phyloP scores from a whole-genome alignment of 2,888 invertebrate genomes.

The Mimachlamys varia region DNA sequence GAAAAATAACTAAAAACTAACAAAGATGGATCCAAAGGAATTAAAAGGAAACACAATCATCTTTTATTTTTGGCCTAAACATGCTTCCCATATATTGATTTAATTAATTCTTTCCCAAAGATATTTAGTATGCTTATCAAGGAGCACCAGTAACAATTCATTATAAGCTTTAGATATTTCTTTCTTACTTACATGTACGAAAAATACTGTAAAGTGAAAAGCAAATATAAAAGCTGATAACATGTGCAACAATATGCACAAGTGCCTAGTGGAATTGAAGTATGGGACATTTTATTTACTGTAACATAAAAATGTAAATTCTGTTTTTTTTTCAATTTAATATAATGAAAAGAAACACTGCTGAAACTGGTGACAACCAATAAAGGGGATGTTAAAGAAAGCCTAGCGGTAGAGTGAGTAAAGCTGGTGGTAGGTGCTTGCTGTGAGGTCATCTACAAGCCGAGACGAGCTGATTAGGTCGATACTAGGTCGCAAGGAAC shows the following conservation, averaged over 20 bases:
- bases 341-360: too few relatives aligned
- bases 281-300: too few relatives aligned
- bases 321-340: too few relatives aligned
- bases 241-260: neutral
- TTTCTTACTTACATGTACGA: neutral
- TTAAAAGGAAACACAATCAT: too few relatives aligned
- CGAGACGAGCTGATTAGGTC: neutral
- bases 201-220: neutral
- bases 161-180: neutral
- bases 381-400: neutral
- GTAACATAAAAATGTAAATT: too few relatives aligned
- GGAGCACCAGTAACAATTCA: neutral
- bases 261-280: neutral
- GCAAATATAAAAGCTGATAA: neutral
- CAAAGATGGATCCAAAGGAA: too few relatives aligned
- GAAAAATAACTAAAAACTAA: too few relatives aligned
- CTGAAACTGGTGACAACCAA: too few relatives aligned
- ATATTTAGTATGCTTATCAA: neutral
- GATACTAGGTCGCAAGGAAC: neutral
- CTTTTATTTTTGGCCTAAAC: neutral
- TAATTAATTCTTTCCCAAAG: neutral
- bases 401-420: neutral
- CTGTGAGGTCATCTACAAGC: neutral
- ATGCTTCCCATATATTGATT: neutral
- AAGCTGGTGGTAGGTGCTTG: neutral